phyloP scores from a whole-genome alignment of 2,888 invertebrate species.

The Stegana nigrithorax region DNA sequence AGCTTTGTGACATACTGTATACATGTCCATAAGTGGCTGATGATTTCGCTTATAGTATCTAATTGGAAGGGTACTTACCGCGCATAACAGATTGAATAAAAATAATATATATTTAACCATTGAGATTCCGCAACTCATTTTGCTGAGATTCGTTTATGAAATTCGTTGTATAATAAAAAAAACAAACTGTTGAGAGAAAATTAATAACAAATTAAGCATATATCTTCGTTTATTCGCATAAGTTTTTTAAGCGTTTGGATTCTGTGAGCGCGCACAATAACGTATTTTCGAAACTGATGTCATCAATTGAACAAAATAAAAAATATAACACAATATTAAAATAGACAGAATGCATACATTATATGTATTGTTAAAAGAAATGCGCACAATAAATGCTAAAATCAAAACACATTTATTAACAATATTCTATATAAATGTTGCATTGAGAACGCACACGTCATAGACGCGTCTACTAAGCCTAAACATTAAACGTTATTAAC shows the following conservation, averaged over 20 bases:
- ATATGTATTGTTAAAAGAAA: background rate
- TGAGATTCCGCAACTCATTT: conserved; percentile 80
- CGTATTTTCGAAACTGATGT: conserved; percentile 18
- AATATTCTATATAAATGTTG: background rate
- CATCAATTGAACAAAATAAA: conserved; percentile 4
- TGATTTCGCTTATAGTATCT: background rate
- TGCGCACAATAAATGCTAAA: background rate
- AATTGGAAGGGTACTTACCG: conserved; percentile 74
- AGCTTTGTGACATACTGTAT: background rate
- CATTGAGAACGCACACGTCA: conserved; percentile 1
- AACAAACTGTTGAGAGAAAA: background rate
- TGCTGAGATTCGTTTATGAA: conserved; percentile 53
- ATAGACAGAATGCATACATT: background rate
- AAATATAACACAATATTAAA: background rate
- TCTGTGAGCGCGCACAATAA: background rate
- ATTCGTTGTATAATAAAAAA: background rate
- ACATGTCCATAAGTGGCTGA: background rate
- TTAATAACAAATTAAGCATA: background rate
- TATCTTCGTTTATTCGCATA: background rate
- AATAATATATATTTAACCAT: conserved; percentile 87
- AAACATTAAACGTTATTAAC: background rate
- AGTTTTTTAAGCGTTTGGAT: background rate
- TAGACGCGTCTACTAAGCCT: background rate
- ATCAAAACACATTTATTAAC: conserved; percentile 5
- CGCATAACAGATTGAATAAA: conserved; percentile 82